Evolutionary conservation across 2,113 vertebrate species (phyloP).

Genomic region (Brachyhypopomus occidentalis): DNA sequence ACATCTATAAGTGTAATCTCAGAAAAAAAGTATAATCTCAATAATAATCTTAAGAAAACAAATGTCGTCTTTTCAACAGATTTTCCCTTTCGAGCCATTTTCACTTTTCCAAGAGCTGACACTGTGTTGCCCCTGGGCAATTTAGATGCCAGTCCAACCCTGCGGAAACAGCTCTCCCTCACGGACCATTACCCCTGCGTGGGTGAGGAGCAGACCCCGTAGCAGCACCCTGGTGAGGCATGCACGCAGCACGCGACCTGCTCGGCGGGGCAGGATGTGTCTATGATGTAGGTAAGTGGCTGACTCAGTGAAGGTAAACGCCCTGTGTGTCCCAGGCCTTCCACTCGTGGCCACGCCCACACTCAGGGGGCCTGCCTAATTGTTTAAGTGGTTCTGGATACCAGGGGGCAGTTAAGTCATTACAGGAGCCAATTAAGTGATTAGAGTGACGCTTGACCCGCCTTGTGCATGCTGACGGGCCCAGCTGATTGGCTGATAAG

Average conservation of each 20-base stretch:
- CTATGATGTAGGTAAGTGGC: constrained; percentile 47
- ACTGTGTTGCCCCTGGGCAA: background rate
- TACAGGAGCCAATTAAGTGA: constrained; percentile 76
- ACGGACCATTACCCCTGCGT: constrained; percentile 2
- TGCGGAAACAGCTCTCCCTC: background rate
- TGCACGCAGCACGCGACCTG: background rate
- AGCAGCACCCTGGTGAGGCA: background rate
- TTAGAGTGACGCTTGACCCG: constrained; percentile 71
- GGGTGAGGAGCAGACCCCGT: constrained; percentile 8
- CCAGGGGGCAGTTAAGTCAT: constrained; percentile 78
- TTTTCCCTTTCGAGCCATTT: too few species aligned
- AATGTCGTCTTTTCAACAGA: constrained; percentile 3
- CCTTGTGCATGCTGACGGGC: constrained; percentile 62
- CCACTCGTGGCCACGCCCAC: constrained; percentile 37
- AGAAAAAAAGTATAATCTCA: too few species aligned
- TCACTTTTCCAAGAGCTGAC: background rate
- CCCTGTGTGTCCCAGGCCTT: constrained; percentile 36
- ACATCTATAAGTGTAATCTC: too few species aligned
- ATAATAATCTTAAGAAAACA: background rate
- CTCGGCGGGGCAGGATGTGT: constrained; percentile 16
- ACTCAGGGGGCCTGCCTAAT: constrained; percentile 70
- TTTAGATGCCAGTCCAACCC: background rate
- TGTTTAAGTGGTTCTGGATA: constrained; percentile 78
- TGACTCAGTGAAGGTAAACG: constrained; percentile 35
- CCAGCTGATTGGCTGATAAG: constrained; percentile 67